Percentiles rank a stretch among this genome's conserved stretches.
Evolutionary conservation across 2,888 invertebrate genomes (phyloP).

Genomic region (Eupithecia exiguata): DNA sequence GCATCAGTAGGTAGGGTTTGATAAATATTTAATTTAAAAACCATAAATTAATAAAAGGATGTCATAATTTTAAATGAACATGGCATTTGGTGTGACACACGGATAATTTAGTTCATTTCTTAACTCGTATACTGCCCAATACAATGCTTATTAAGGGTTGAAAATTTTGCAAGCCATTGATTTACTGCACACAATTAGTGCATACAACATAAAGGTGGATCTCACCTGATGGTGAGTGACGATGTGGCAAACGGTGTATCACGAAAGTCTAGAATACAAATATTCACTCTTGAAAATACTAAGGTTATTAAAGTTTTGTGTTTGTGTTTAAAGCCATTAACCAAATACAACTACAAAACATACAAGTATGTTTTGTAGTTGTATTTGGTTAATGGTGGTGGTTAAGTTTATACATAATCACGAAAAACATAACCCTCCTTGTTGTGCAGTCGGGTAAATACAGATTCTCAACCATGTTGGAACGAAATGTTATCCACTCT

Average conservation of each 20-base stretch:
- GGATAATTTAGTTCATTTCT: neutral
- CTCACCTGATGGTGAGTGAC: too few relatives aligned
- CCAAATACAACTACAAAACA: neutral
- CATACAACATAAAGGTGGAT: neutral
- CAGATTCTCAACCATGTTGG: neutral
- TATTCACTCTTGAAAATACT: neutral
- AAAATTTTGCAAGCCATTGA: too few relatives aligned
- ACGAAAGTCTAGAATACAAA: neutral
- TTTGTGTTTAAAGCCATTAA: too few relatives aligned
- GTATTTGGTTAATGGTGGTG: too few relatives aligned
- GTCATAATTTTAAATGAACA: slow-evolving; percentile 51
- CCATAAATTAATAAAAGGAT: slow-evolving; percentile 55
- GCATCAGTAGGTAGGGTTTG: slow-evolving; percentile 19
- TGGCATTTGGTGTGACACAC: slow-evolving; percentile 26
- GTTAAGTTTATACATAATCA: too few relatives aligned
- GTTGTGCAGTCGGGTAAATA: neutral
- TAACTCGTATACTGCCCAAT: neutral
- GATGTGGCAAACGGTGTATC: too few relatives aligned
- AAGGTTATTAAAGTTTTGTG: too few relatives aligned
- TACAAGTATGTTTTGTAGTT: too few relatives aligned
- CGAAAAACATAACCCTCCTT: too few relatives aligned
- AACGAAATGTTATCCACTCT: neutral
- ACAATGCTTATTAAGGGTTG: neutral
- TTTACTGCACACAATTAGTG: too few relatives aligned
- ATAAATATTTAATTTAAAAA: slow-evolving; percentile 57